These are phyloP conservation scores for Nerophis lumbriciformis DNA, from an alignment of 2,113 vertebrate genomes.

Conservation along the genomic window DNA sequence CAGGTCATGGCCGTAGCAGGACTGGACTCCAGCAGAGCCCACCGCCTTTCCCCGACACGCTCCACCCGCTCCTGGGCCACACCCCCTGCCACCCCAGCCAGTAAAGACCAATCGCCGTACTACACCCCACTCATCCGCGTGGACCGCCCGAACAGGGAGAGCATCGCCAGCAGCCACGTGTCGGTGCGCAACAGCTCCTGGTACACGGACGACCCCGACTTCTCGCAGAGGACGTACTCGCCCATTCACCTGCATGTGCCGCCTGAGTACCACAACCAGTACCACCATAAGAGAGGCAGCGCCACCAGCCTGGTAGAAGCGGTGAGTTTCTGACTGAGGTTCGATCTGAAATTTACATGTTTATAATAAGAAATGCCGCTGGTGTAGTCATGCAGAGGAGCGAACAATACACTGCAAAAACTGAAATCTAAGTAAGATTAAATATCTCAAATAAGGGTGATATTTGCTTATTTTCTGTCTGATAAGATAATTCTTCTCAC, in stretches of 20 bases:
- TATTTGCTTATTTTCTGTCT: no score
- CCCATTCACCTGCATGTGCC: slow-evolving; percentile 90
- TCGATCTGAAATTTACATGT: no score
- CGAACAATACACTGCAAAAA: no score
- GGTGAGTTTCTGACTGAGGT: slow-evolving; percentile 71
- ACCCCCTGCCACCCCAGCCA: slow-evolving; percentile 87
- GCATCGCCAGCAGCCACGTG: slow-evolving; percentile 79
- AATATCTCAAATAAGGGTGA: no score
- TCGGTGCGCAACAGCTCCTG: slow-evolving; percentile 91
- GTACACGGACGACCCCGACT: slow-evolving; percentile 92
- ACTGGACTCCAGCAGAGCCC: slow-evolving; percentile 91
- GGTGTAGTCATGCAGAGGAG: no score
- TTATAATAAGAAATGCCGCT: no score
- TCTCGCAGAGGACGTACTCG: slow-evolving; percentile 85
- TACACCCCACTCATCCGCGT: slow-evolving; percentile 95
- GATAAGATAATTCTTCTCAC: no score
- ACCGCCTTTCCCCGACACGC: slow-evolving; percentile 88
- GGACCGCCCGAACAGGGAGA: slow-evolving; percentile 82
- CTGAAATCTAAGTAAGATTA: no score
- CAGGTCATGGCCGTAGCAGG: slow-evolving; percentile 98
- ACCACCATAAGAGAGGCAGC: slow-evolving; percentile 94
- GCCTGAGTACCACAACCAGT: slow-evolving; percentile 83
- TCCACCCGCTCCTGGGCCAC: slow-evolving; percentile 96
- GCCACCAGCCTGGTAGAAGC: slow-evolving; percentile 96
- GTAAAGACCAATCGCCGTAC: slow-evolving; percentile 81